Evolutionary conservation across 2,113 vertebrate species (phyloP).

Genomic region (Lasiurus borealis): DNA sequence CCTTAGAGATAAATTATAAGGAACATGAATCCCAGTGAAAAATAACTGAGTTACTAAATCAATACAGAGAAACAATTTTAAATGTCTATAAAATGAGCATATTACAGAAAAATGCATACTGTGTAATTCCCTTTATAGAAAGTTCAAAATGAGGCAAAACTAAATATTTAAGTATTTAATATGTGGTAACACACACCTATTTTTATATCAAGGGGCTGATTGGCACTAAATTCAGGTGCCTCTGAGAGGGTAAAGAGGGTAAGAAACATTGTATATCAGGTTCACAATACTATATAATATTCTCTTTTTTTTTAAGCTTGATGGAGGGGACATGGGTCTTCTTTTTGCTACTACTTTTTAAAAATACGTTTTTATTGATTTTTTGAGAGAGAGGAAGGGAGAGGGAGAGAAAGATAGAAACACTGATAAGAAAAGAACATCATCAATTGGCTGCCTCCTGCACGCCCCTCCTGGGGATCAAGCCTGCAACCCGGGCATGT

Average conservation of each 20-base stretch:
- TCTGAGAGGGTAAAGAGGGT: not conserved
- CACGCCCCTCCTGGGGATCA: no score
- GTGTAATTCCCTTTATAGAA: not conserved
- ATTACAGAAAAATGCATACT: not conserved
- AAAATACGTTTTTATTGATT: no score
- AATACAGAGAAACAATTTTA: not conserved
- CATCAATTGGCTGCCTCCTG: no score
- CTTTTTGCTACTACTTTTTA: not conserved
- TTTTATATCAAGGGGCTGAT: not conserved
- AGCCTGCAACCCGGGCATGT: no score
- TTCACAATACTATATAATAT: not conserved
- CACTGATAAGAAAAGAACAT: no score
- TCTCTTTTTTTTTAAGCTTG: not conserved
- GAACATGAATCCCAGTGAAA: not conserved
- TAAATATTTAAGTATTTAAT: not conserved
- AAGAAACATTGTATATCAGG: rapidly evolving
- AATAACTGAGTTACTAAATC: not conserved
- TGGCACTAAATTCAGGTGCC: not conserved
- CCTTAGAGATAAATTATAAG: not conserved
- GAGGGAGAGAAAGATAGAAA: no score
- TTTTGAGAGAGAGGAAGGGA: no score
- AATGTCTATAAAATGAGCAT: not conserved
- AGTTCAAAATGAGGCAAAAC: not conserved
- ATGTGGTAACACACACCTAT: not conserved
- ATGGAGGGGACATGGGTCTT: not conserved